Evolutionary conservation across 1,140 invertebrate species (phyloP), one percentile per base, ranked within the genome.

Genomic region (Ips typographus): DNA sequence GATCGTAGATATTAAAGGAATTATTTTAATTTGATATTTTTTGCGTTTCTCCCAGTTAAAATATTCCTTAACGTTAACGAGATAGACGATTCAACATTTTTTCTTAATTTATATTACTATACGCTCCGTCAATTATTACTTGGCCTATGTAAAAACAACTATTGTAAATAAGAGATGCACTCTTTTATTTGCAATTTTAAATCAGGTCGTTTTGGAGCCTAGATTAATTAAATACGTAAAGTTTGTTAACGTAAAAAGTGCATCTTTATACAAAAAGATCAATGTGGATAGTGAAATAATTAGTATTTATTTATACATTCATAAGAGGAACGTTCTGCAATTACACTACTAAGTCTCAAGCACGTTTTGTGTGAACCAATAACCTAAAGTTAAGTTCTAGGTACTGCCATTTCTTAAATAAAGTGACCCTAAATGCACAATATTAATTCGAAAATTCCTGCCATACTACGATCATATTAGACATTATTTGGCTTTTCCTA

Each of bases 361-460:
- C 22, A 22, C 22, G 22, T 22, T 22, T 0, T 22, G 22, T 22
- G 22, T 22, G 22, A 22, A 22, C 22, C 22, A 22, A 22, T 22
- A 22, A 22, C 22, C 22, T 22, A 22, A 22, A 22, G 22, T 22
- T 22, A 22, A 22, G 22, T 22, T 22, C 22, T 22, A 22, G 22
- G 4, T 47, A 47, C 44, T 47, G 44, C 44, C 44, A 47, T 47
- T 47, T 47, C 44, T 47, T 47, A 47, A 47, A 47, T 47, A 47
- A 47, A 5, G 44, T 5, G n/a, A 47, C 44, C 44, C n/a, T 47
- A 47, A 47, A 47, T 47, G 44, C n/a, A 5, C 44, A 47, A 47
- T 47, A n/a, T 55, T 55, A 7, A 55, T 47, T 47, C 44, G n/a
- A 47, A 47, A 47, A 5, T 47, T 5, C n/a, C 4, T 47, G 4